Conservation (phyloP, 1,140 invertebrate species). For the Delia radicum region DNA sequence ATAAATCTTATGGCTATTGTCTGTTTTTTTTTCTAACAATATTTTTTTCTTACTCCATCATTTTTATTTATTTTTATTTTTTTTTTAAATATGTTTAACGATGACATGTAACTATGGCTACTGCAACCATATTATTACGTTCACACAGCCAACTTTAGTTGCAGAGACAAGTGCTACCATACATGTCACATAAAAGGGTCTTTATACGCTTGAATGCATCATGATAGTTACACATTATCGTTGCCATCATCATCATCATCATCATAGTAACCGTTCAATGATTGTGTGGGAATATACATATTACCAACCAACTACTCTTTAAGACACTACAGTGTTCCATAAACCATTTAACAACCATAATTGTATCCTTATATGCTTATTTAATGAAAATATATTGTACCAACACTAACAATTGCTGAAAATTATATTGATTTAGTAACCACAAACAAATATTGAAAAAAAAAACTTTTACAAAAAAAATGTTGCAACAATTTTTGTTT, state of each 20-base stretch:
- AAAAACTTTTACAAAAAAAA: neutral
- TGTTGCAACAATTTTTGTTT: neutral
- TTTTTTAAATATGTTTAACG: too few species aligned
- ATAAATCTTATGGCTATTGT: neutral
- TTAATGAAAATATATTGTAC: neutral
- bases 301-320: neutral
- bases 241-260: neutral
- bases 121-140: neutral
- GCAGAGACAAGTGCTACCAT: neutral
- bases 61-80: too few species aligned
- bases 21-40: neutral
- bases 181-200: neutral
- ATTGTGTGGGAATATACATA: neutral
- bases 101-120: neutral
- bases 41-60: neutral
- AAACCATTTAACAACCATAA: neutral
- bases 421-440: neutral
- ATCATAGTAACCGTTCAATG: neutral
- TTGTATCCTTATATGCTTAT: neutral
- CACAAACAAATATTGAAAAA: neutral
- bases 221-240: too few species aligned
- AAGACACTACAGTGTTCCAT: neutral
- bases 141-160: neutral
- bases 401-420: neutral
- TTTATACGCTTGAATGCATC: neutral